Evolutionary conservation across 1,140 invertebrate species (phyloP).

Genomic region (Musca vetustissima): DNA sequence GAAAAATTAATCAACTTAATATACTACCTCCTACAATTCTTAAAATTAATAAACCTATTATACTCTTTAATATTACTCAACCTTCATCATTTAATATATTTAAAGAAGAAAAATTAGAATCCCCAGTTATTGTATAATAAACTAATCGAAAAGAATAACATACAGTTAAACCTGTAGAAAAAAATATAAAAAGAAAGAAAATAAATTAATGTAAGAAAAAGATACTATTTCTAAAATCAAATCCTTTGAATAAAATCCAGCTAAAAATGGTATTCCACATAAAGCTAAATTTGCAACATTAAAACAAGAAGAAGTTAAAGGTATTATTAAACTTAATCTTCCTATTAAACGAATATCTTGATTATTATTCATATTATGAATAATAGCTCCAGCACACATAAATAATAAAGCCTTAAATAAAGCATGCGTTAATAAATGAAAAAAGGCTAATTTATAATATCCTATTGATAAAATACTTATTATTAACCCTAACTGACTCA

Average conservation of each 20-base stretch:
- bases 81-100: slow-evolving; percentile 57
- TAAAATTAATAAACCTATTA: slow-evolving; percentile 59
- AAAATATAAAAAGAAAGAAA: no score
- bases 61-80: slow-evolving; percentile 57
- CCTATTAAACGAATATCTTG: slow-evolving; percentile 67
- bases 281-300: no score
- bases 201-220: no score
- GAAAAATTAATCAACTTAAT: no score
- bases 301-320: no score
- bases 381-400: slow-evolving; percentile 63
- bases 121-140: slow-evolving; percentile 56
- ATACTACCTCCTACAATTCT: no score
- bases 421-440: slow-evolving; percentile 66
- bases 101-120: slow-evolving; percentile 56
- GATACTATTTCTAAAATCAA: no score
- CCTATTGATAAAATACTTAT: slow-evolving; percentile 61
- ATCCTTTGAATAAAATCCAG: no score
- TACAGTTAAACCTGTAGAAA: no score
- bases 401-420: slow-evolving; percentile 69
- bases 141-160: no score
- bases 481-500: slow-evolving; percentile 70
- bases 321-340: slow-evolving; percentile 46
- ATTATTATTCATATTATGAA: slow-evolving; percentile 63
- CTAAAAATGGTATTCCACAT: no score
- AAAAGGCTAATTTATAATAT: slow-evolving; percentile 60